These are phyloP conservation scores for Eupithecia tripunctaria DNA, from an alignment of 2,888 invertebrate species.

Conservation along the genomic window DNA sequence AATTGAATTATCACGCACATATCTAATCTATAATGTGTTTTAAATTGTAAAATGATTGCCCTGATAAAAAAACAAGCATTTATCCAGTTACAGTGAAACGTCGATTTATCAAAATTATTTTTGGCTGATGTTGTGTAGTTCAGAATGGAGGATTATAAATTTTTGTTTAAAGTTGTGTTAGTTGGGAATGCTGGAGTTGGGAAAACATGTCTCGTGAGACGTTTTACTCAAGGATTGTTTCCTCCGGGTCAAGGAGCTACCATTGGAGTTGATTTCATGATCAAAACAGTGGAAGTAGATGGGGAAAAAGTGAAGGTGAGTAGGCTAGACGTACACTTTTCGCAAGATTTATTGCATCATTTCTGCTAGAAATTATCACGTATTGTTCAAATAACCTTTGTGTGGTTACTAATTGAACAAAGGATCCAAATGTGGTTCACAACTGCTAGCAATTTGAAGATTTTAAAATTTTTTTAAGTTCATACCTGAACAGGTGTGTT, in stretches of 20 bases:
- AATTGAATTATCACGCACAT: slow-evolving; percentile 35
- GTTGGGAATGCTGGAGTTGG: slow-evolving; percentile 99
- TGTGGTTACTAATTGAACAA: not conserved
- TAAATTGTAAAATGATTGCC: slow-evolving; percentile 66
- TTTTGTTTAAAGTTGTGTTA: slow-evolving; percentile 98
- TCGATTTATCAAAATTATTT: slow-evolving; percentile 59
- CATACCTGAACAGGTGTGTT: not conserved
- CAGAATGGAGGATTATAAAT: slow-evolving; percentile 98
- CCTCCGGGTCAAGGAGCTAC: slow-evolving; percentile 99
- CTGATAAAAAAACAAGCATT: slow-evolving; percentile 57
- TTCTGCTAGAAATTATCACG: slow-evolving; percentile 40
- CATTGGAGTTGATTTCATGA: slow-evolving; percentile 99
- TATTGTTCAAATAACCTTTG: slow-evolving; percentile 31
- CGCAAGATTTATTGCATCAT: slow-evolving; percentile 58
- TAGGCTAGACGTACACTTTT: slow-evolving; percentile 48
- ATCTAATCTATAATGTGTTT: slow-evolving; percentile 67
- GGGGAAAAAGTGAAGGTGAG: slow-evolving; percentile 96
- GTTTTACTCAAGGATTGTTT: slow-evolving; percentile 99
- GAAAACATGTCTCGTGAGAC: slow-evolving; percentile 97
- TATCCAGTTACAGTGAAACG: slow-evolving; percentile 69
- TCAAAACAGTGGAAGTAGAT: slow-evolving; percentile 98
- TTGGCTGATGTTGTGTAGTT: slow-evolving; percentile 69
- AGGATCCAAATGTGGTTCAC: not conserved
- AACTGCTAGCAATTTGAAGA: not conserved
- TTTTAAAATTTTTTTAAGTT: not conserved